These are phyloP conservation scores for Nanorana parkeri DNA, from an alignment of 2,113 vertebrate genomes.

Conservation along the genomic window DNA sequence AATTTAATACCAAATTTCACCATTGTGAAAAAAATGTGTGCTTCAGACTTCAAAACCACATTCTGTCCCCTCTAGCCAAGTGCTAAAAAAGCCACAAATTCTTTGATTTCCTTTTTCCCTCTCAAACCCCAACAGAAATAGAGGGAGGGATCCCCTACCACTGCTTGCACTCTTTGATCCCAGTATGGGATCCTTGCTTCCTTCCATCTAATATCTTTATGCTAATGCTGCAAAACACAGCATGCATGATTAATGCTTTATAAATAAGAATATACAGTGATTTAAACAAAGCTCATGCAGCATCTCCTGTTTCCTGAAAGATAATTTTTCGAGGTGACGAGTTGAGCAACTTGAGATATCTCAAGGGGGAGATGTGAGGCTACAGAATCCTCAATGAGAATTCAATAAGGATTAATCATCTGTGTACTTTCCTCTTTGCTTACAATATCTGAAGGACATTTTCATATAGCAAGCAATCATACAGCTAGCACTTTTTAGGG, in stretches of 20 bases:
- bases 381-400: conserved; percentile 29
- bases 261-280: conserved; percentile 41
- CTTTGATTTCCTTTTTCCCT: conserved; percentile 6
- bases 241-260: conserved; percentile 41
- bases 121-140: not conserved
- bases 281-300: not conserved
- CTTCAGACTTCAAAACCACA: not conserved
- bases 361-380: conserved; percentile 3
- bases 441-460: conserved; percentile 20
- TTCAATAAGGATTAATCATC: conserved; percentile 36
- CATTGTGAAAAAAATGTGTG: not conserved
- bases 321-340: conserved; percentile 37
- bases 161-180: conserved; percentile 33
- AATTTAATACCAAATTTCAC: not conserved
- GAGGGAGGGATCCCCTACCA: not conserved
- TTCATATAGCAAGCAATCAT: conserved; percentile 6
- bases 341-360: conserved; percentile 39
- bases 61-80: conserved; percentile 1
- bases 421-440: conserved; percentile 6
- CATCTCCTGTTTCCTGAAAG: conserved; percentile 37
- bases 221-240: conserved; percentile 30
- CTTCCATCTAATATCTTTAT: conserved; percentile 13
- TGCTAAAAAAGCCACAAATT: not conserved
- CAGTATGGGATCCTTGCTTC: not conserved
- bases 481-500: not conserved